Evolutionary conservation across 1,140 invertebrate genomes (phyloP).

Genomic region (Acyrthosiphon pisum): DNA sequence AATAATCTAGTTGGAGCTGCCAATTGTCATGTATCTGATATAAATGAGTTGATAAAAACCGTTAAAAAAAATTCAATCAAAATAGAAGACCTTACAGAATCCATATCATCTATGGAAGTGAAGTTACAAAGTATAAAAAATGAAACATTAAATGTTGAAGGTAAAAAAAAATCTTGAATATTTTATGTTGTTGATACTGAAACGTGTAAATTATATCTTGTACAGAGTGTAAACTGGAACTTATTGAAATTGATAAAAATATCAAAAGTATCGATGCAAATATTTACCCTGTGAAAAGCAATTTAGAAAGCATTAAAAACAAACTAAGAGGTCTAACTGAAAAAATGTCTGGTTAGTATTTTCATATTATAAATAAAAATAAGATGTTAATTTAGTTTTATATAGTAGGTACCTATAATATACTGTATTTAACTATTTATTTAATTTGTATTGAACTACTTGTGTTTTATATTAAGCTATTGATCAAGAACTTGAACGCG

Average conservation of each 20-base stretch:
- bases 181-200: not conserved
- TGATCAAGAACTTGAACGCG: slow-evolving; percentile 46
- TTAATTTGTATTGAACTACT: not conserved
- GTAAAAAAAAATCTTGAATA: not conserved
- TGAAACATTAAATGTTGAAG: slow-evolving; percentile 46
- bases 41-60: not conserved
- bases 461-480: slow-evolving; percentile 35
- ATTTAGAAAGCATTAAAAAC: slow-evolving; percentile 11
- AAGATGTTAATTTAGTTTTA: not conserved
- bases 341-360: slow-evolving; percentile 46
- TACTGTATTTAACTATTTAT: not conserved
- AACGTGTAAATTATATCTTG: not conserved
- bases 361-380: not conserved
- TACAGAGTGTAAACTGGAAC: slow-evolving; percentile 20
- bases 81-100: not conserved
- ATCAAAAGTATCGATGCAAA: not conserved
- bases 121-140: slow-evolving; percentile 44
- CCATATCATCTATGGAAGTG: not conserved
- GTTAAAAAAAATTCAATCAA: not conserved
- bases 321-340: not conserved
- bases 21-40: not conserved
- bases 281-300: not conserved
- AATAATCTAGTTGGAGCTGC: not conserved
- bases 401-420: not conserved
- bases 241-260: not conserved